phyloP scores from a whole-genome alignment of 64 coral and sea anemone genomes.

The Pocillopora damicornis region DNA sequence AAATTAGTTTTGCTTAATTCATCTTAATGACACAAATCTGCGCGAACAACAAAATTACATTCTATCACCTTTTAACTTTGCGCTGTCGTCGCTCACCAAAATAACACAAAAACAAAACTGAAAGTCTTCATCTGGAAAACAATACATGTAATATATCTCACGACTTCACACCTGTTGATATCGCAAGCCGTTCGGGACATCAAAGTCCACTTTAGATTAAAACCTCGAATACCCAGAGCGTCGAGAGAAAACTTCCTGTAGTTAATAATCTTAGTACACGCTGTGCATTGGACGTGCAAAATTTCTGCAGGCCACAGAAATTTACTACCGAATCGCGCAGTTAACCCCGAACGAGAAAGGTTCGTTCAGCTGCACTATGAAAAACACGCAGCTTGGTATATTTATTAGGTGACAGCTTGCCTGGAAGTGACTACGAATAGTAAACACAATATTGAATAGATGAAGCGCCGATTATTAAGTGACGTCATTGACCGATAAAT shows the following conservation, averaged over 20 bases:
- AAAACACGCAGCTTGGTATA: neutral
- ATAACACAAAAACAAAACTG: neutral
- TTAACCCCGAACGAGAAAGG: too few species aligned
- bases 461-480: conserved; percentile 7
- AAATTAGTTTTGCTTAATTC: neutral
- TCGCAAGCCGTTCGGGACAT: neutral
- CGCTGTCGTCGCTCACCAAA: neutral
- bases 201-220: neutral
- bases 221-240: neutral
- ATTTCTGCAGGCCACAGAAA: neutral
- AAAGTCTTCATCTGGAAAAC: neutral
- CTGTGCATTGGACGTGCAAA: conserved; percentile 10
- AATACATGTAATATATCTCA: neutral
- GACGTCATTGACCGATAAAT: conserved; percentile 25
- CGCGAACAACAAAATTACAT: neutral
- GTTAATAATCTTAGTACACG: conserved; percentile 4
- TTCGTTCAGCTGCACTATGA: neutral
- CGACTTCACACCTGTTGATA: conserved; percentile 29
- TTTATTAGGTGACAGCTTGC: conserved; percentile 27
- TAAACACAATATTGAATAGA: conserved; percentile 5
- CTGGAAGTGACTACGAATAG: neutral
- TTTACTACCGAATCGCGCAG: neutral
- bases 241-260: conserved; percentile 21
- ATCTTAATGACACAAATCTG: neutral
- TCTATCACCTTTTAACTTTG: neutral